A percentile compares a stretch with the other conserved stretches of the same genome.
Conservation (phyloP, 2,113 vertebrate species). For the Himantopus leucocephalus region DNA sequence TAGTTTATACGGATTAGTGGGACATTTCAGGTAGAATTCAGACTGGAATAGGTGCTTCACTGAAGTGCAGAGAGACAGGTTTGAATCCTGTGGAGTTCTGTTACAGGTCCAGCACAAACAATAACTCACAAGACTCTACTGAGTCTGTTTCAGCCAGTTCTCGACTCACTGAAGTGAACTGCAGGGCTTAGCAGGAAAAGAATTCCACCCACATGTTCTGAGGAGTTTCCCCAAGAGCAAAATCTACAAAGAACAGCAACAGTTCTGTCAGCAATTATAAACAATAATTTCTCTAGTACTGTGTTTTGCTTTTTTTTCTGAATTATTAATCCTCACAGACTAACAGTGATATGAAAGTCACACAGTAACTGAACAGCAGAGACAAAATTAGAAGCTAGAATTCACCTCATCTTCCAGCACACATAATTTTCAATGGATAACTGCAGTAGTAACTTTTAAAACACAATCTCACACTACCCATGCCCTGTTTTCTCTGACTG, state of each 20-base stretch:
- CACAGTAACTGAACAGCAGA: background rate
- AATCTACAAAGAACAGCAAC: background rate
- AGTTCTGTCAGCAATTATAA: background rate
- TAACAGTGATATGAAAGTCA: background rate
- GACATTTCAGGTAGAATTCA: background rate
- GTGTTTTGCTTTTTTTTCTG: background rate
- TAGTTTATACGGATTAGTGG: background rate
- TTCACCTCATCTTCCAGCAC: background rate
- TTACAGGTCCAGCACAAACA: background rate
- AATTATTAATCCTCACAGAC: background rate
- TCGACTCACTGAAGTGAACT: background rate
- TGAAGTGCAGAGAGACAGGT: background rate
- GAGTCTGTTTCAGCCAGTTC: background rate
- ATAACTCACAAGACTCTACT: background rate
- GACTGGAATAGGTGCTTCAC: background rate
- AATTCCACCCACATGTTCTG: background rate
- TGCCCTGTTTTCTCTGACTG: background rate
- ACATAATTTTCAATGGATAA: background rate
- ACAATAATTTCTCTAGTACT: background rate
- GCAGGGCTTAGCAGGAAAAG: background rate
- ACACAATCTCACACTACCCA: background rate
- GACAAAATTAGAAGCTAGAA: background rate
- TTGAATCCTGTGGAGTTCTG: background rate
- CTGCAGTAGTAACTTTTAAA: background rate
- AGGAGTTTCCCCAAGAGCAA: background rate